Evolutionary conservation across 2,113 vertebrate species (phyloP), one percentile per base, ranked within the genome.

Genomic region (Acrocephalus kingi): DNA sequence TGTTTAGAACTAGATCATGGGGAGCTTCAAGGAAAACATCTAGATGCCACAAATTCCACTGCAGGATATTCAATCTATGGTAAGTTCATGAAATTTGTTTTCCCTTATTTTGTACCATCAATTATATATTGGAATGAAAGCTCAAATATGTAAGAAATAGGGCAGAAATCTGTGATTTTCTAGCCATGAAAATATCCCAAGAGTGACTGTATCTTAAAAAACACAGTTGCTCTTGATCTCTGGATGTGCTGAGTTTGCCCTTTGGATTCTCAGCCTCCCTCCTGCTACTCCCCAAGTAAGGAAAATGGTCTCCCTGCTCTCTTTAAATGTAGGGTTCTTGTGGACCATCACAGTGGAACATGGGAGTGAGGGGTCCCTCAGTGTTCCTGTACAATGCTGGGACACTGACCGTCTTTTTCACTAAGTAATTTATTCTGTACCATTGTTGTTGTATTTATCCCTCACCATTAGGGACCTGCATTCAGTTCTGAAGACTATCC

Each of bases 61-160:
- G 98, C 99, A 25, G 99, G 99, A 66, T 99, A 99, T 98, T 99
- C 99, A 56, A 97, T 99, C 97, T 99, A 99, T 25, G 99, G 99
- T 99, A 98, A 62, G 97, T 68, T 56, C 9, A 12, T 9, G 2
- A 31, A 49, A 62, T 48, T 83, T 48, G 14, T 22, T 77, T 58
- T 61, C 31, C 10, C 22, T 37, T 71, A 30, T 25, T 49, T 80
- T n/a, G 41, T 89, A 39, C 18, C 25, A 16, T 7, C 31, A 58
- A 20, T 77, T 82, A 67, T 14, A 23, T 72, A 41, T 21, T 68
- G 49, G 28, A 92, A 92, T 10, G 3, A 74, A 93, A 83, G 11
- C 22, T 51, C 28, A 64, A 41, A 46, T 46, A 25, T 39, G 4
- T 62, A 78, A 77, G 31, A 88, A 91, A 81, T 67, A 11, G n/a